Conservation (phyloP, 2,888 invertebrate species). For the Pecten maximus region DNA sequence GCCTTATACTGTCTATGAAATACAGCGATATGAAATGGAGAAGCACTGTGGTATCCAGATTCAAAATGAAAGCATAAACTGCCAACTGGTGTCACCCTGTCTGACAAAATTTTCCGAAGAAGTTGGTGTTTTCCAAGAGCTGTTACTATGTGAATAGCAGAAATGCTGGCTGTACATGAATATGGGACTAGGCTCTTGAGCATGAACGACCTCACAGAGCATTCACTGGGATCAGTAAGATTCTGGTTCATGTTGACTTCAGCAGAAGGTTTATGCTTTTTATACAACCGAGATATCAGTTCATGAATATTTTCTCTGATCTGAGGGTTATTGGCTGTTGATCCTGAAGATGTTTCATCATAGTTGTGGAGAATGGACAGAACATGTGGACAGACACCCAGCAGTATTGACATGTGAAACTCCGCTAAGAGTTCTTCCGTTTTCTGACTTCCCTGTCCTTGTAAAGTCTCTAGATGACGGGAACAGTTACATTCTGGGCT, state of each 20-base stretch:
- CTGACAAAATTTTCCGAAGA: neutral
- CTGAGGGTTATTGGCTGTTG: neutral
- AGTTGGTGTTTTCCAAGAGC: slow-evolving; percentile 1
- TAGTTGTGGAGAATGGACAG: neutral
- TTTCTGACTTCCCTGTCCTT: neutral
- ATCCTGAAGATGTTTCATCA: neutral
- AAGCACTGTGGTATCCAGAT: neutral
- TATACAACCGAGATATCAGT: neutral
- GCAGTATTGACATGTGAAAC: neutral
- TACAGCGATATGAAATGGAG: neutral
- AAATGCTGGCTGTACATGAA: neutral
- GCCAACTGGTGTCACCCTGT: neutral
- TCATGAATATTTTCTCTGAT: neutral
- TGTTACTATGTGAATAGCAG: neutral
- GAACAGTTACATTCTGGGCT: neutral
- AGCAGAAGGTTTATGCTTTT: neutral
- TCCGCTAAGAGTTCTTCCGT: neutral
- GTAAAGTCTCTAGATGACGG: neutral
- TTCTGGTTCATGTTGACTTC: neutral
- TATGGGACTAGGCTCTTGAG: neutral
- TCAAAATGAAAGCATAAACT: neutral
- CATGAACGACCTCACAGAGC: neutral
- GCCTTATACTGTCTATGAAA: neutral
- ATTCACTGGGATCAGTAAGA: neutral
- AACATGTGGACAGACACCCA: slow-evolving; percentile 4